Percentiles rank a stretch among this genome's conserved stretches.
Evolutionary conservation across 2,888 invertebrate species (phyloP).

Genomic region (Anarsia innoxiella): DNA sequence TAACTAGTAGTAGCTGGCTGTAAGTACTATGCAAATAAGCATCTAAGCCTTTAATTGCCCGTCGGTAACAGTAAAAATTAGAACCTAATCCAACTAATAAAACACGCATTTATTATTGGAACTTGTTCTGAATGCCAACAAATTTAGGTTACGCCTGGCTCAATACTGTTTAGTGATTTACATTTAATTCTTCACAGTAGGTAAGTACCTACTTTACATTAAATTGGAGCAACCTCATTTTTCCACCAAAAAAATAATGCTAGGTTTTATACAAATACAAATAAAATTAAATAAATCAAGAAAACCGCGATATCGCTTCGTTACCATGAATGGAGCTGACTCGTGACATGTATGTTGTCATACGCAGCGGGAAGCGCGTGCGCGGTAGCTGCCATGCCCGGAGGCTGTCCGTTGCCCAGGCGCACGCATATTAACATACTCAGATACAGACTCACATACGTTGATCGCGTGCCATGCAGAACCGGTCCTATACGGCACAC

Average conservation of each 20-base stretch:
- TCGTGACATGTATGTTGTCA: slow-evolving; percentile 22
- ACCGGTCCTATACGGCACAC: slow-evolving; percentile 34
- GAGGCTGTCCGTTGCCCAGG: no score
- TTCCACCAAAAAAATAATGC: no score
- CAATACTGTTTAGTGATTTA: no score
- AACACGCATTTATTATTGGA: no score
- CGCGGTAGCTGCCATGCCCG: no score
- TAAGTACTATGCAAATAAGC: no score
- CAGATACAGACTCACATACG: slow-evolving; percentile 20
- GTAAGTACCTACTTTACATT: no score
- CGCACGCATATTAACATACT: slow-evolving; percentile 26
- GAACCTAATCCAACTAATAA: slow-evolving; percentile 1
- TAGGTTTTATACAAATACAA: background rate
- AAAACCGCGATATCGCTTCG: background rate
- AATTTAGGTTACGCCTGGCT: no score
- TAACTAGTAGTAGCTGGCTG: slow-evolving; percentile 1
- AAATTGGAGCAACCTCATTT: no score
- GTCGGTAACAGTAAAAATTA: background rate
- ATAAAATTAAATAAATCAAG: background rate
- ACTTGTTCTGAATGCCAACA: no score
- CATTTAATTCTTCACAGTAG: no score
- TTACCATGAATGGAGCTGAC: background rate
- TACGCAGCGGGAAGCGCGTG: slow-evolving; percentile 37
- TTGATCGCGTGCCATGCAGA: slow-evolving; percentile 24
- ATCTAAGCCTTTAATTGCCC: no score